Evolutionary conservation across 2,113 vertebrate genomes (phyloP).

Genomic region (Hypocryptadius cinnamomeus): DNA sequence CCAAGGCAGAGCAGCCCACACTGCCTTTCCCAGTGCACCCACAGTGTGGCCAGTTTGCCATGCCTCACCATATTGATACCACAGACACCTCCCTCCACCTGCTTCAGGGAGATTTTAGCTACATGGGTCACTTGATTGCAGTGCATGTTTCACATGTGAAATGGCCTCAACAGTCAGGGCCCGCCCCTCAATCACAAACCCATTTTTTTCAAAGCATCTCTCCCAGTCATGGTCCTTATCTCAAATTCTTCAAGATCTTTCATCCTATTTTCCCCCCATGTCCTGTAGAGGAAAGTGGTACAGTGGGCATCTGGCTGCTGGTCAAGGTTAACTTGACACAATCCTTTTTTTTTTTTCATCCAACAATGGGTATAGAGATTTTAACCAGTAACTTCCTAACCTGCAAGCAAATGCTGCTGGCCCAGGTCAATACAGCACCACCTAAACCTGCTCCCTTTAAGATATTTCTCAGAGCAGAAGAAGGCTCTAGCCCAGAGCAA

Average conservation of each 20-base stretch:
- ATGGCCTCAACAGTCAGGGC: background rate
- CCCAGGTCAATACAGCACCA: background rate
- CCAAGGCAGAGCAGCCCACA: background rate
- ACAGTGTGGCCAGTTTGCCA: background rate
- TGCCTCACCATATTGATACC: background rate
- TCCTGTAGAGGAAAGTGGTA: background rate
- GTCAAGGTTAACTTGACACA: background rate
- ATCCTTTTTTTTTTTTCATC: background rate
- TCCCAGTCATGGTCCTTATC: background rate
- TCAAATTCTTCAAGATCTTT: background rate
- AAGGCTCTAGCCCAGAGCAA: background rate
- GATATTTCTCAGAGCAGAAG: background rate
- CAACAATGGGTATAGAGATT: background rate
- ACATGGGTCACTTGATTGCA: background rate
- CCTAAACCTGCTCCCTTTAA: background rate
- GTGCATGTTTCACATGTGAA: background rate
- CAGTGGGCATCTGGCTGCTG: background rate
- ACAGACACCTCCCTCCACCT: background rate
- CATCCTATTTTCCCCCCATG: background rate
- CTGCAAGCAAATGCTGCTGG: background rate
- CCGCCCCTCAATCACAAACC: background rate
- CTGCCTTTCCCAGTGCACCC: background rate
- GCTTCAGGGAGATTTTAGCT: background rate
- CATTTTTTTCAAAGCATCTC: background rate
- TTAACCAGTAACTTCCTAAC: background rate